Percentiles rank a stretch among this genome's conserved stretches.
These are phyloP conservation scores for Anorthoa munda DNA, from an alignment of 2,888 invertebrate species.

Conservation along the genomic window DNA sequence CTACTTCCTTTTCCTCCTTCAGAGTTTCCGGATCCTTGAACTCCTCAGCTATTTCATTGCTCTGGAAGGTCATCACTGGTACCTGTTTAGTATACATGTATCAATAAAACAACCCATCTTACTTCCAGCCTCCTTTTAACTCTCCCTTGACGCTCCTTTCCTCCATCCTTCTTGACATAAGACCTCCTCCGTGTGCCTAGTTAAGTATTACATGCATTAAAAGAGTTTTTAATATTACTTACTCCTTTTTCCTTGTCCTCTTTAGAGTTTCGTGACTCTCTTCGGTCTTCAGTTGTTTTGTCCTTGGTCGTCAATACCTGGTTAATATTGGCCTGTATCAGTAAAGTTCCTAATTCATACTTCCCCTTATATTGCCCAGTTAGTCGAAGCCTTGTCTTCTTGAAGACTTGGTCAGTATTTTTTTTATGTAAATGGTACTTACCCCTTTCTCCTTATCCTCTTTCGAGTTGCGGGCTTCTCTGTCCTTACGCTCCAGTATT, in stretches of 20 bases:
- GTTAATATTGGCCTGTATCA: slow-evolving; percentile 9
- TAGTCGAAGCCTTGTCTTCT: background rate
- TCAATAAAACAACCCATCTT: slow-evolving; percentile 47
- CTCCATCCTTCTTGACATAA: slow-evolving; percentile 36
- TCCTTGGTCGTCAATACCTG: slow-evolving; percentile 35
- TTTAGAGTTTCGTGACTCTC: slow-evolving; percentile 80
- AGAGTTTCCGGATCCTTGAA: slow-evolving; percentile 81
- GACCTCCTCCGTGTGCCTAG: slow-evolving; percentile 43
- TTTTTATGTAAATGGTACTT: slow-evolving; percentile 3
- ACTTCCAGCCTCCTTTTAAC: slow-evolving; percentile 42
- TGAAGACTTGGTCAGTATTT: background rate
- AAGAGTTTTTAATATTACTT: slow-evolving; percentile 45
- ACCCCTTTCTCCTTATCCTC: slow-evolving; percentile 80
- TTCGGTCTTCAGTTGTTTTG: slow-evolving; percentile 56
- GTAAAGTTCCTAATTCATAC: background rate
- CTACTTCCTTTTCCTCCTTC: slow-evolving; percentile 80
- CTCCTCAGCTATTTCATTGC: slow-evolving; percentile 90
- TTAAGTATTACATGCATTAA: slow-evolving; percentile 37
- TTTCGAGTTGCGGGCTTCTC: slow-evolving; percentile 81
- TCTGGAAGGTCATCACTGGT: slow-evolving; percentile 73
- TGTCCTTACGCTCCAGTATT: slow-evolving; percentile 86
- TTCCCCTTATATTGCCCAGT: background rate
- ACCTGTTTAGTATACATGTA: slow-evolving; percentile 57
- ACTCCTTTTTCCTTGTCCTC: slow-evolving; percentile 80
- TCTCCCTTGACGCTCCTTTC: slow-evolving; percentile 25